These are phyloP conservation scores for Limnothrissa miodon DNA, from an alignment of 2,113 vertebrate species.

Conservation along the genomic window DNA sequence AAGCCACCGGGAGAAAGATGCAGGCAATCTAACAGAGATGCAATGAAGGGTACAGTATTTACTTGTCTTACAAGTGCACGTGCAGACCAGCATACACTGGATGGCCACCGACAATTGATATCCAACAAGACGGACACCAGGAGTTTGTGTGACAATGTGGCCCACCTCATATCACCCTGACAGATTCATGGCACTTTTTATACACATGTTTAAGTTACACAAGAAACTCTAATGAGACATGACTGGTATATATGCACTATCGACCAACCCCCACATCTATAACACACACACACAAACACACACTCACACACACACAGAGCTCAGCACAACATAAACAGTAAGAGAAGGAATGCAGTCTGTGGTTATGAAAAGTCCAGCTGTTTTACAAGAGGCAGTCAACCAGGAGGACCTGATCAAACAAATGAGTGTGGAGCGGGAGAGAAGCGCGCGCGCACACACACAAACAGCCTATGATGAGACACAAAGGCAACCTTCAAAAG, in stretches of 20 bases:
- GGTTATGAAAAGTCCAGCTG: conserved; percentile 52
- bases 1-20: too few relatives aligned
- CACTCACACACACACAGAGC: background rate
- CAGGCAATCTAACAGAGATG: too few relatives aligned
- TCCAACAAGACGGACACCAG: too few relatives aligned
- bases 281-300: background rate
- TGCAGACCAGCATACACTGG: too few relatives aligned
- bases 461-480: conserved; percentile 47
- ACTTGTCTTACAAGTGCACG: too few relatives aligned
- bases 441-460: conserved; percentile 38
- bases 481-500: conserved; percentile 61
- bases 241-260: background rate
- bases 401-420: conserved; percentile 47
- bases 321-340: background rate
- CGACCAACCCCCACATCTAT: background rate
- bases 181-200: too few relatives aligned
- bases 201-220: background rate
- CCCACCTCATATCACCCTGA: too few relatives aligned
- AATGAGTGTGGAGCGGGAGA: conserved; percentile 12
- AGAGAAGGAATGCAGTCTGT: conserved; percentile 35
- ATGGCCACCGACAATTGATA: too few relatives aligned
- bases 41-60: too few relatives aligned
- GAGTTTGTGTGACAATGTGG: too few relatives aligned
- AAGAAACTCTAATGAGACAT: background rate
- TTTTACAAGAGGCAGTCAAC: conserved; percentile 49